Evolutionary conservation across 2,888 invertebrate species (phyloP).

Genomic region (Metallyticus violacea): DNA sequence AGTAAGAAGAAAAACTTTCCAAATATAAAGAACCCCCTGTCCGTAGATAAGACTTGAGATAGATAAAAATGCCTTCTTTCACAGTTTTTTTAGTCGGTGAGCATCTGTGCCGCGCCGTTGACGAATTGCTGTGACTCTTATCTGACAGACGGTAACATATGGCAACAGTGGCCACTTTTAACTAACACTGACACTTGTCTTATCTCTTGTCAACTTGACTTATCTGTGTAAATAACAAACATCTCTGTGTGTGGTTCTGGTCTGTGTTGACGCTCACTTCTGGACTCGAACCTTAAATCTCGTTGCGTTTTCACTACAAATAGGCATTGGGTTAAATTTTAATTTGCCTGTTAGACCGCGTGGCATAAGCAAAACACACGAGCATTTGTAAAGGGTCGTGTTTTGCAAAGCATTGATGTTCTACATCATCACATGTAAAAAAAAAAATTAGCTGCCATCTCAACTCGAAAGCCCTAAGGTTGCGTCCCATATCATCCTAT

Average conservation of each 20-base stretch:
- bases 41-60: not conserved
- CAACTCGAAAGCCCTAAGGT: too few species aligned
- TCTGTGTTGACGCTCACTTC: too few species aligned
- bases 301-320: too few species aligned
- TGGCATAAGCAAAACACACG: too few species aligned
- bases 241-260: not conserved
- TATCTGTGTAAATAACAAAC: not conserved
- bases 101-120: not conserved
- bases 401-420: too few species aligned
- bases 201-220: not conserved
- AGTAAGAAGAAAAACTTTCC: not conserved
- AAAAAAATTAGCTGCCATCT: too few species aligned
- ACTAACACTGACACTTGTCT: not conserved
- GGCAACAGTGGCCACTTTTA: not conserved
- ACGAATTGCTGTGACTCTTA: not conserved
- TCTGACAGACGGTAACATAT: not conserved
- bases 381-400: too few species aligned
- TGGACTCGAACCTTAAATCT: too few species aligned
- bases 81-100: not conserved
- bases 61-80: not conserved
- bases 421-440: too few species aligned
- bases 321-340: too few species aligned
- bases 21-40: not conserved
- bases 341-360: too few species aligned
- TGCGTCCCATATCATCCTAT: too few species aligned